Evolutionary conservation across 2,888 invertebrate genomes (phyloP).

Genomic region (Plagodis dolabraria): DNA sequence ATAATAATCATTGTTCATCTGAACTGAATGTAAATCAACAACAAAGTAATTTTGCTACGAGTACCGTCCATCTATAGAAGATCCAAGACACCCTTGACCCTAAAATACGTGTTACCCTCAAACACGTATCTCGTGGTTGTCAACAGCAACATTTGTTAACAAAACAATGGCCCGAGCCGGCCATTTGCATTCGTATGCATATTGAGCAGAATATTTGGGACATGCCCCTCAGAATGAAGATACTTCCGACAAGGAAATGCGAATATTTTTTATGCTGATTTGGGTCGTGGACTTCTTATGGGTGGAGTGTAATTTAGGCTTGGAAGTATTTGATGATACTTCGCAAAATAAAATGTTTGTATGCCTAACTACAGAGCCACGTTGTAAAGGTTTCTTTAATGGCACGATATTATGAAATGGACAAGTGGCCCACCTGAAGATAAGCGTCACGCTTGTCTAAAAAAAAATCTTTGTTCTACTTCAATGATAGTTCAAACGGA

Average conservation of each 20-base stretch:
- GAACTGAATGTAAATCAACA: too few species aligned
- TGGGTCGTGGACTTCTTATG: conserved; percentile 1
- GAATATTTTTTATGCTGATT: conserved; percentile 4
- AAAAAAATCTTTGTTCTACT: too few species aligned
- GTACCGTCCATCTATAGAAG: background rate
- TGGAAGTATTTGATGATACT: too few species aligned
- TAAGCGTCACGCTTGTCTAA: too few species aligned
- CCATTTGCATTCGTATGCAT: conserved; percentile 29
- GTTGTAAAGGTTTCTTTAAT: too few species aligned
- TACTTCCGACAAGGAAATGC: conserved; percentile 26
- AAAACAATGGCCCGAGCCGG: conserved; percentile 24
- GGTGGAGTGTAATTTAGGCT: background rate
- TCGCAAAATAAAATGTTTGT: too few species aligned
- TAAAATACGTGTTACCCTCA: conserved; percentile 10
- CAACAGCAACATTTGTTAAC: conserved; percentile 11
- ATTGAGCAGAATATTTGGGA: conserved; percentile 32
- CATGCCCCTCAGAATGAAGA: conserved; percentile 21
- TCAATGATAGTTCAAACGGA: too few species aligned
- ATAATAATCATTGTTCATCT: too few species aligned
- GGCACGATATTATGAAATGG: too few species aligned
- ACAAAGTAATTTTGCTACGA: too few species aligned
- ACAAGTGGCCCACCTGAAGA: too few species aligned
- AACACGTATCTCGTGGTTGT: conserved; percentile 19
- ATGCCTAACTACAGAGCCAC: too few species aligned
- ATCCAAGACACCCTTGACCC: conserved; percentile 13